Evolutionary conservation across 1,140 invertebrate species (phyloP).

Genomic region (Papilio aristodemus): DNA sequence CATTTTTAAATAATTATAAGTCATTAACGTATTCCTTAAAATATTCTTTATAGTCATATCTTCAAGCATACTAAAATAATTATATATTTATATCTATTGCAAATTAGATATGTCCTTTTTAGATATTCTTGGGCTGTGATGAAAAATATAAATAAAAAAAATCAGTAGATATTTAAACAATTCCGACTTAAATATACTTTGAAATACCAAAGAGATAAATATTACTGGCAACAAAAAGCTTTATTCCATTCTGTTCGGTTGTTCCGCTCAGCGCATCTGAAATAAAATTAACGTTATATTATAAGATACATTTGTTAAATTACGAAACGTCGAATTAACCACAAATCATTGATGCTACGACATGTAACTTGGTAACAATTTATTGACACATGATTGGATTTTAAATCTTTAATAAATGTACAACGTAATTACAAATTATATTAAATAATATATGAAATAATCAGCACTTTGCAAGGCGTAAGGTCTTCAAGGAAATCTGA

Average conservation of each 20-base stretch:
- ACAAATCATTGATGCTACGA: not conserved
- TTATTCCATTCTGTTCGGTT: conserved; percentile 34
- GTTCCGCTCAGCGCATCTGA: conserved; percentile 42
- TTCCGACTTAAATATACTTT: conserved; percentile 41
- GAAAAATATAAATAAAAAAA: conserved; percentile 50
- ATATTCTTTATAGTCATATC: not conserved
- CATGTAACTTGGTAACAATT: no score
- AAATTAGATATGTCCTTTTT: conserved; percentile 56
- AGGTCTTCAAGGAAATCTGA: no score
- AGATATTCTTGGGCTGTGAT: conserved; percentile 72
- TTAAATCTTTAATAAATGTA: no score
- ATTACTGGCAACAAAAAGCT: conserved; percentile 47
- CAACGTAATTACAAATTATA: no score
- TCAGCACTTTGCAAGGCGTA: not conserved
- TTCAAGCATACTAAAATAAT: not conserved
- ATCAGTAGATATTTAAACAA: conserved; percentile 25
- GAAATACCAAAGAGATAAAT: conserved; percentile 35
- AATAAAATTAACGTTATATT: conserved; percentile 37
- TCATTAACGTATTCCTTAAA: no score
- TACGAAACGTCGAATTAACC: not conserved
- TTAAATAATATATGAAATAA: not conserved
- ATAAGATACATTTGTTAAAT: conserved; percentile 38
- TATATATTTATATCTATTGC: conserved; percentile 33
- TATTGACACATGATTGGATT: not conserved
- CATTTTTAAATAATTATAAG: no score